Conservation (phyloP, 2,888 invertebrate genomes). For the Leistus spinibarbis region DNA sequence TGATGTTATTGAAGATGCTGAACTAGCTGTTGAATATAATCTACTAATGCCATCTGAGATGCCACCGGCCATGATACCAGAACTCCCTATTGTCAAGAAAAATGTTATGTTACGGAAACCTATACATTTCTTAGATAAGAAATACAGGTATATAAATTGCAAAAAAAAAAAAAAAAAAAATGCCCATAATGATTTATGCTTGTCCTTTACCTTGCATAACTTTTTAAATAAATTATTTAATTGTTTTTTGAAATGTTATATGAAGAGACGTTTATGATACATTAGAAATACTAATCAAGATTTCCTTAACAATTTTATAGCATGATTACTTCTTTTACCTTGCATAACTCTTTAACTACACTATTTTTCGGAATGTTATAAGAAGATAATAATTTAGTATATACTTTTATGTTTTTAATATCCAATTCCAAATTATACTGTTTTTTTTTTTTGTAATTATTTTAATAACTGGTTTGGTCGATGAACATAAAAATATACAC, state of each 20-base stretch:
- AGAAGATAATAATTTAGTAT: neutral
- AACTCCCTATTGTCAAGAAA: conserved; percentile 8
- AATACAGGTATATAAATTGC: conserved; percentile 20
- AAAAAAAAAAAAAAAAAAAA: neutral
- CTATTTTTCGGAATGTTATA: neutral
- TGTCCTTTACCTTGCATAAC: neutral
- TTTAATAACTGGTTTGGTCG: too few species aligned
- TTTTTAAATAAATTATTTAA: neutral
- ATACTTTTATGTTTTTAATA: neutral
- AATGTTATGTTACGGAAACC: conserved; percentile 7
- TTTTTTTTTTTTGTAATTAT: too few species aligned
- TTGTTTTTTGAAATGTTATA: too few species aligned
- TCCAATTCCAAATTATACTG: too few species aligned
- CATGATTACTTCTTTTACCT: neutral
- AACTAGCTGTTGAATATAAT: conserved; percentile 35
- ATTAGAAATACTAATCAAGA: neutral
- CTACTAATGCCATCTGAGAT: conserved; percentile 22
- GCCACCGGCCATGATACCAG: conserved; percentile 10
- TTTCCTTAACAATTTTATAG: neutral
- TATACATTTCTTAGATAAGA: conserved; percentile 31
- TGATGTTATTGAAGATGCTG: conserved; percentile 31
- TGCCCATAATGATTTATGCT: neutral
- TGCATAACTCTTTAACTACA: neutral
- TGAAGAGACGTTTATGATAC: neutral
- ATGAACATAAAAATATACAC: too few species aligned